phyloP scores from a whole-genome alignment of 2,888 invertebrate species.

The Euphydryas editha region DNA sequence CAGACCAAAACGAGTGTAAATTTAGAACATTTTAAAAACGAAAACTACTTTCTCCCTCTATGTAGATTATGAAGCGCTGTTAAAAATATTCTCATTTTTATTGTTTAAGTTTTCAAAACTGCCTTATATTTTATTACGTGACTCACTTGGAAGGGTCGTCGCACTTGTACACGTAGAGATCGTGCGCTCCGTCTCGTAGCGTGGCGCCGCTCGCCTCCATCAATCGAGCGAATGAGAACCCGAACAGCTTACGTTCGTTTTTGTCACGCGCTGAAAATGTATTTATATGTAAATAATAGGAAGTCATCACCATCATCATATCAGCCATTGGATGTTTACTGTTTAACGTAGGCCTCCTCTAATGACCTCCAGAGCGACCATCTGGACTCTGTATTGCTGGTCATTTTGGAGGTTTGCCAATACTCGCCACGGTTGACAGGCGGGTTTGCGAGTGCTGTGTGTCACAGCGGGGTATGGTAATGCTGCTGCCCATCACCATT shows the following conservation, averaged over 20 bases:
- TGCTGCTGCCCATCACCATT: too few relatives aligned
- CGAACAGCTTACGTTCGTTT: slow-evolving; percentile 94
- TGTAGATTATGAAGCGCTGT: neutral
- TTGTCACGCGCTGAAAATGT: slow-evolving; percentile 90
- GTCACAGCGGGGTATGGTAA: too few relatives aligned
- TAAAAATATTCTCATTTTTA: too few relatives aligned
- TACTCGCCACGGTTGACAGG: too few relatives aligned
- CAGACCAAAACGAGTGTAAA: neutral
- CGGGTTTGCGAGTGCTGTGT: too few relatives aligned
- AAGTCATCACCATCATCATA: too few relatives aligned
- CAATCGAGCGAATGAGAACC: slow-evolving; percentile 94
- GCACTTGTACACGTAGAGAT: slow-evolving; percentile 96
- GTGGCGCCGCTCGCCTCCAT: slow-evolving; percentile 97
- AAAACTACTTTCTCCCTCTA: neutral
- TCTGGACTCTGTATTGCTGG: too few relatives aligned
- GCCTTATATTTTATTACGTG: neutral
- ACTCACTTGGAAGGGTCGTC: slow-evolving; percentile 90
- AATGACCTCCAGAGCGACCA: too few relatives aligned
- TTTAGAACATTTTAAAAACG: neutral
- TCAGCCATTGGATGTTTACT: too few relatives aligned
- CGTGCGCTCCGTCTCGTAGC: slow-evolving; percentile 93
- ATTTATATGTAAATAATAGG: too few relatives aligned
- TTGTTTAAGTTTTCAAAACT: neutral
- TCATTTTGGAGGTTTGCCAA: too few relatives aligned
- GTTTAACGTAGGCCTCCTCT: too few relatives aligned